Conservation (phyloP, 1,140 invertebrate genomes). For the Drosophila lowei region DNA sequence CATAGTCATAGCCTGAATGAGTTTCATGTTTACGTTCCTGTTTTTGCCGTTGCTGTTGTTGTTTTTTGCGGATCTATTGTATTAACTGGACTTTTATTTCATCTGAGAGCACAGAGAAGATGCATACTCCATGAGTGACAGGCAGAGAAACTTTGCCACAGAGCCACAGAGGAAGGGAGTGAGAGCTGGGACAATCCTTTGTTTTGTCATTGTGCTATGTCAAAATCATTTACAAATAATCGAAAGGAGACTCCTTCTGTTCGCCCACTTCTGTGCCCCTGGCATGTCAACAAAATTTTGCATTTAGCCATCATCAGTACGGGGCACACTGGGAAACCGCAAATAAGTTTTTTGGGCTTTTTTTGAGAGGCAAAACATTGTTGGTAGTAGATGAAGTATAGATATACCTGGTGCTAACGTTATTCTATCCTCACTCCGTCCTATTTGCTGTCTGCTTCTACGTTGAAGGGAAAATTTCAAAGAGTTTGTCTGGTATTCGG, state of each 20-base stretch:
- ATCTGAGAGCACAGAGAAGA: conserved; percentile 16
- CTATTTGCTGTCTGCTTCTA: conserved; percentile 55
- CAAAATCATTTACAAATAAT: conserved; percentile 4
- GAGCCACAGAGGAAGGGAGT: neutral
- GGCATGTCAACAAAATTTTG: conserved; percentile 58
- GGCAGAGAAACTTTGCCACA: neutral
- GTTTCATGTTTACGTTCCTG: conserved; percentile 53
- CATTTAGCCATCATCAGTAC: conserved; percentile 42
- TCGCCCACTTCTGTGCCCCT: conserved; percentile 6
- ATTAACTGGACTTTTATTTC: conserved; percentile 76
- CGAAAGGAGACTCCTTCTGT: neutral
- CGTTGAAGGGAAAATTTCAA: conserved; percentile 57
- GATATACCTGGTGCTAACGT: neutral
- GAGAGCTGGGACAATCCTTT: neutral
- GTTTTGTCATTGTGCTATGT: conserved; percentile 10
- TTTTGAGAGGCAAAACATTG: conserved; percentile 26
- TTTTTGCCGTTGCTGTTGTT: conserved; percentile 40
- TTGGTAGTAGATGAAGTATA: conserved; percentile 28
- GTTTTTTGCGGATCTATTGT: conserved; percentile 64
- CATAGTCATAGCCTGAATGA: neutral
- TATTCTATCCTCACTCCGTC: neutral
- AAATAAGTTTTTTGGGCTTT: conserved; percentile 62
- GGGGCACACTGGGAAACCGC: conserved; percentile 63
- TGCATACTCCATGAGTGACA: too few relatives aligned
- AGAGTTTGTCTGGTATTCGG: conserved; percentile 23